phyloP scores from a whole-genome alignment of 2,888 invertebrate species.

The Cryptops parisi region DNA sequence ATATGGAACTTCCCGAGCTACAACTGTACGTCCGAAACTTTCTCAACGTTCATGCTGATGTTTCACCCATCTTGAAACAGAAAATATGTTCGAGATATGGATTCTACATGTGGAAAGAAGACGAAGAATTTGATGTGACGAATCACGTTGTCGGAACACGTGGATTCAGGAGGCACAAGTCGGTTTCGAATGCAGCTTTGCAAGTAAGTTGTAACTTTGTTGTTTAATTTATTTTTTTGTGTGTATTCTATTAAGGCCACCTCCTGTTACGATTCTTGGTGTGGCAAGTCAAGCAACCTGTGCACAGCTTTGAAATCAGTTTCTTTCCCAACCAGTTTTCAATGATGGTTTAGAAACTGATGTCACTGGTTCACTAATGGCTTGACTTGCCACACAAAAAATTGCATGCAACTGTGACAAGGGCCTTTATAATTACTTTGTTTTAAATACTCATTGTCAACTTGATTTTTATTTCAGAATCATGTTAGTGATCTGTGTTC shows the following conservation, averaged over 20 bases:
- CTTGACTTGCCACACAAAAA: too few species aligned
- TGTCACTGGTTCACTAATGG: too few species aligned
- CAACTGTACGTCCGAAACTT: not conserved
- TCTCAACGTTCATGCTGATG: not conserved
- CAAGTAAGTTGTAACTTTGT: not conserved
- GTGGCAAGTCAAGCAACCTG: too few species aligned
- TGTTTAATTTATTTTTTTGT: conserved; percentile 11
- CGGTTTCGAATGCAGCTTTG: not conserved
- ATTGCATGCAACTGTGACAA: too few species aligned
- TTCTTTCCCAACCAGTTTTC: too few species aligned
- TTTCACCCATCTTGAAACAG: not conserved
- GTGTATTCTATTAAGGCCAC: too few species aligned
- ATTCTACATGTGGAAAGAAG: conserved; percentile 22
- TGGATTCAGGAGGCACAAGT: not conserved
- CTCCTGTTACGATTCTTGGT: too few species aligned
- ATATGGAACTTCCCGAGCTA: not conserved
- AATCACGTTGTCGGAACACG: conserved; percentile 21
- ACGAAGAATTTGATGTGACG: conserved; percentile 19
- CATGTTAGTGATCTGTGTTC: not conserved
- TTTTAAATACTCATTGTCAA: too few species aligned
- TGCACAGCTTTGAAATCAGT: too few species aligned
- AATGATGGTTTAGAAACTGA: too few species aligned
- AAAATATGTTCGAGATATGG: conserved; percentile 14
- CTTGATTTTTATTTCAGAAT: too few species aligned
- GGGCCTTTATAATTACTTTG: too few species aligned